Evolutionary conservation across 2,797 vertebrate species (phyloP).

Genomic region (Cuniculus paca): DNA sequence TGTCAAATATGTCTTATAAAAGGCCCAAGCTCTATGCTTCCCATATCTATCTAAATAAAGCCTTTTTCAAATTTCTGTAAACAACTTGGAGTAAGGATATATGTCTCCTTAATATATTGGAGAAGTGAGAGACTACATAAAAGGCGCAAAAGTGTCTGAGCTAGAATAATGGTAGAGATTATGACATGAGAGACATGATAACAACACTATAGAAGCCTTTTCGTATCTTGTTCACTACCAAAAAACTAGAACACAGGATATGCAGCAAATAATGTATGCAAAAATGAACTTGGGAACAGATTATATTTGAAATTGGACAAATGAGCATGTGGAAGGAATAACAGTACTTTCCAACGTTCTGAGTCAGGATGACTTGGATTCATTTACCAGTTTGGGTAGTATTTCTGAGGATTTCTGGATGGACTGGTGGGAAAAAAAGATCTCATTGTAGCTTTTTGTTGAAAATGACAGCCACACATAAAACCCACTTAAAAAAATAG

Average conservation of each 20-base stretch:
- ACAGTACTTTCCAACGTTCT: not conserved
- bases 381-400: not conserved
- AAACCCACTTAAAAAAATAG: not conserved
- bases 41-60: not conserved
- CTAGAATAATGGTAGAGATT: not conserved
- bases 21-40: not conserved
- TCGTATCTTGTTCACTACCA: not conserved
- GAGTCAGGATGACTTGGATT: not conserved
- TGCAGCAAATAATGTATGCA: not conserved
- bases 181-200: not conserved
- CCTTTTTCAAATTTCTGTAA: constrained; percentile 8
- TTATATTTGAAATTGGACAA: constrained; percentile 22
- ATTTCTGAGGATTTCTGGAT: not conserved
- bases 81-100: not conserved
- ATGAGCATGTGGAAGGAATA: not conserved
- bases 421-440: not conserved
- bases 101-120: not conserved
- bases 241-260: not conserved
- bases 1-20: constrained; percentile 29
- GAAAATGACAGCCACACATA: not conserved
- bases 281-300: not conserved
- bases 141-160: not conserved
- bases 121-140: not conserved
- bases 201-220: not conserved
- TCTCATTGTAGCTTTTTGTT: not conserved